A percentile compares a stretch with the other conserved stretches of the same genome.
Conservation (phyloP, 2,888 invertebrate species). For the Andrena hattorfiana region DNA sequence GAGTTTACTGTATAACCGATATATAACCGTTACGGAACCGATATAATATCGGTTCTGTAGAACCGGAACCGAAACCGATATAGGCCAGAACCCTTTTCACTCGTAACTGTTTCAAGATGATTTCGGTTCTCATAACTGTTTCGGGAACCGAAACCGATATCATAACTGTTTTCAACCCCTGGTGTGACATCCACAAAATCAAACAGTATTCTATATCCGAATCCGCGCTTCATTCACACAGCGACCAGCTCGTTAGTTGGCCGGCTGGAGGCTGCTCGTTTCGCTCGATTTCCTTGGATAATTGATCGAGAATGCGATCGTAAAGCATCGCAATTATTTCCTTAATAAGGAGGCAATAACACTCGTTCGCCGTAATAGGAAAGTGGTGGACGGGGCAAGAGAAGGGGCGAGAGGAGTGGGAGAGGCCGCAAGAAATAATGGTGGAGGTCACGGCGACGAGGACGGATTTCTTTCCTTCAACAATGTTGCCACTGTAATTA, state of each 20-base stretch:
- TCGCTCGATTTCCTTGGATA: conserved; percentile 47
- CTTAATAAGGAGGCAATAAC: conserved; percentile 64
- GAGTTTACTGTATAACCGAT: too few relatives aligned
- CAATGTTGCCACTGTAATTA: conserved; percentile 44
- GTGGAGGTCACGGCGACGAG: conserved; percentile 22
- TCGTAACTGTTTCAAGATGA: too few relatives aligned
- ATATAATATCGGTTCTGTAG: too few relatives aligned
- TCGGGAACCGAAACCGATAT: too few relatives aligned
- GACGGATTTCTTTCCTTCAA: conserved; percentile 26
- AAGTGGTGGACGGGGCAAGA: conserved; percentile 23
- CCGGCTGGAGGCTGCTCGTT: not conserved
- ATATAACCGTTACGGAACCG: too few relatives aligned
- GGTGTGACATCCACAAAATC: not conserved
- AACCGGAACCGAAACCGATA: too few relatives aligned
- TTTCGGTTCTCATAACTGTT: too few relatives aligned
- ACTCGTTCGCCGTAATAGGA: conserved; percentile 53
- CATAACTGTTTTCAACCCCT: too few relatives aligned
- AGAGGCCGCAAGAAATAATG: conserved; percentile 33
- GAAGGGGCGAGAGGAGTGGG: conserved; percentile 1
- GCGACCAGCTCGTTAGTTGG: conserved; percentile 38
- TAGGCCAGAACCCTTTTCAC: too few relatives aligned
- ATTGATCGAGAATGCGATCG: conserved; percentile 51
- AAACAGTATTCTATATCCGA: not conserved
- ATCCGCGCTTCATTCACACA: conserved; percentile 17
- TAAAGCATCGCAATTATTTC: conserved; percentile 54